phyloP scores from a whole-genome alignment of 2,888 invertebrate species.

The Agrilus biguttatus region DNA sequence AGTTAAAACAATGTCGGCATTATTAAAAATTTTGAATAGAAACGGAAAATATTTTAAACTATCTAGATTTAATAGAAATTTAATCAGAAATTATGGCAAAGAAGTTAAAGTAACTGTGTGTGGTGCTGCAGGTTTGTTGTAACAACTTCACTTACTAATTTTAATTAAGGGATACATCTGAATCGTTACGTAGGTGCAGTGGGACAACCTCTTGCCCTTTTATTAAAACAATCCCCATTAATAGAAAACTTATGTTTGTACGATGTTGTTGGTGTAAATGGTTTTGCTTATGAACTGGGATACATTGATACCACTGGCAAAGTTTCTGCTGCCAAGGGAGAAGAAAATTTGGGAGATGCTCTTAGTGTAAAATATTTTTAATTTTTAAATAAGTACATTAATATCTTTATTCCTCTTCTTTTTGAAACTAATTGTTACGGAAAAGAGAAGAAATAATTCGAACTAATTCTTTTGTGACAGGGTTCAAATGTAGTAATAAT shows the following conservation, averaged over 20 bases:
- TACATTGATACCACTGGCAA: slow-evolving; percentile 34
- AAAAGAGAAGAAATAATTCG: background rate
- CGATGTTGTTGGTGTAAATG: slow-evolving; percentile 30
- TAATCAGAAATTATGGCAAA: no score
- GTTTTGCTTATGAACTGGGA: slow-evolving; percentile 30
- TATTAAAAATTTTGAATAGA: no score
- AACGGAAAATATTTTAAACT: no score
- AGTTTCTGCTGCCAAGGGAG: slow-evolving; percentile 22
- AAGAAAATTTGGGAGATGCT: slow-evolving; percentile 21
- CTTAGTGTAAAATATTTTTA: slow-evolving; percentile 11
- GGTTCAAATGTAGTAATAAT: slow-evolving; percentile 21
- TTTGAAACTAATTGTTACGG: background rate
- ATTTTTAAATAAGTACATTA: background rate
- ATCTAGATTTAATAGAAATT: no score
- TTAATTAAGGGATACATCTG: no score
- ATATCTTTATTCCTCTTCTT: background rate
- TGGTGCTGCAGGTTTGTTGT: no score
- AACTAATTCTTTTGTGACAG: slow-evolving; percentile 11
- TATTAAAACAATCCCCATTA: slow-evolving; percentile 41
- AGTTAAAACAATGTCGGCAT: no score
- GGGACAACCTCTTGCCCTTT: slow-evolving; percentile 39
- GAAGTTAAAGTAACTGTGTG: no score
- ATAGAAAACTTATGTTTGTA: slow-evolving; percentile 45
- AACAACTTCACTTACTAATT: no score
- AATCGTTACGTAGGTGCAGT: slow-evolving; percentile 24